Percentiles rank a stretch among this genome's conserved stretches.
Evolutionary conservation across 2,113 vertebrate species (phyloP).

Genomic region (Oplegnathus fasciatus): DNA sequence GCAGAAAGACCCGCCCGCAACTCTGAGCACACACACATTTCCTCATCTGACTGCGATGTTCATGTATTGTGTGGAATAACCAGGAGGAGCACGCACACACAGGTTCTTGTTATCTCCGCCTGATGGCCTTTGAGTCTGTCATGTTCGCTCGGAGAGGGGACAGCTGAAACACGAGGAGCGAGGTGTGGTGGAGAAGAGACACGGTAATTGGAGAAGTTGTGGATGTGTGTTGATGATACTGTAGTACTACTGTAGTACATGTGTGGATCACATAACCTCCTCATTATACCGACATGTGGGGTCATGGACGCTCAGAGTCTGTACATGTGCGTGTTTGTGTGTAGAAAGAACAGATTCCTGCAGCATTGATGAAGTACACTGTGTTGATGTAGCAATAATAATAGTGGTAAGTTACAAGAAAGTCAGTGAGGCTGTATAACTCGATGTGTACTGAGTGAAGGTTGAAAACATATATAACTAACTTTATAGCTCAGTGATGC

Average conservation of each 20-base stretch:
- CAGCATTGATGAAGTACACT: conserved; percentile 28
- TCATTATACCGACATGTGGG: neutral
- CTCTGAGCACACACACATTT: neutral
- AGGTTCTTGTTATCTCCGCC: conserved; percentile 19
- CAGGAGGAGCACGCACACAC: neutral
- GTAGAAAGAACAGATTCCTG: conserved; percentile 8
- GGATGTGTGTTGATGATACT: conserved; percentile 37
- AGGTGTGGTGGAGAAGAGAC: neutral
- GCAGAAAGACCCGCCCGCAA: neutral
- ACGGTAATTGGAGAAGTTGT: conserved; percentile 48
- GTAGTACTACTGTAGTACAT: conserved; percentile 41
- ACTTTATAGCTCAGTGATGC: conserved; percentile 29
- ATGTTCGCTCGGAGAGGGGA: neutral
- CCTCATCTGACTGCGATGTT: neutral
- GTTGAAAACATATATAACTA: neutral
- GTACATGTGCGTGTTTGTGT: conserved; percentile 16
- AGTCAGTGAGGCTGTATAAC: neutral
- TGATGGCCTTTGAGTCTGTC: conserved; percentile 17
- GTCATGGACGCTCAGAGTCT: neutral
- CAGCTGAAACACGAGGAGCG: conserved; percentile 29
- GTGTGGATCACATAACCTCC: conserved; percentile 45
- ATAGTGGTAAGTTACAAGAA: neutral
- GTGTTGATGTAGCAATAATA: conserved; percentile 67
- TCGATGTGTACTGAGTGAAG: conserved; percentile 24
- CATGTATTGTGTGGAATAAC: neutral